Conservation (phyloP, 2,797 vertebrate species). For the Muscicapa comitata region DNA sequence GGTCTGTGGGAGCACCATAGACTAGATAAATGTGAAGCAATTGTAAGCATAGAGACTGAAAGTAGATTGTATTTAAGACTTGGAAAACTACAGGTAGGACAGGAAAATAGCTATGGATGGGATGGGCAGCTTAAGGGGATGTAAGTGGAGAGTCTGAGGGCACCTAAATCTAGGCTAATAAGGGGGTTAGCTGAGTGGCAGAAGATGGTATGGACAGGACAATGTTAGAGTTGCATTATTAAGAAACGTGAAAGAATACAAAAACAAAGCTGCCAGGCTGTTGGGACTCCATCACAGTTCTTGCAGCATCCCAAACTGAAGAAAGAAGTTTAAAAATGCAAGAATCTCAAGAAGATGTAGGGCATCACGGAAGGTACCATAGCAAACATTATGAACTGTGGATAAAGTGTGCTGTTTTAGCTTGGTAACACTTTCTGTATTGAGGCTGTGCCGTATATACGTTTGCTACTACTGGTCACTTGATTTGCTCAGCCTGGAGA, state of each 20-base stretch:
- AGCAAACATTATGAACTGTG: background rate
- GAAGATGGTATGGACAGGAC: background rate
- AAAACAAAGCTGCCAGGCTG: no score
- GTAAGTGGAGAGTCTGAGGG: rapidly evolving
- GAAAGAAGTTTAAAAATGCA: background rate
- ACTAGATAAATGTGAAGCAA: background rate
- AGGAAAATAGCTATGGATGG: background rate
- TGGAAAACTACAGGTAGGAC: background rate
- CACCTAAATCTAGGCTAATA: background rate
- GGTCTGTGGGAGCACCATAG: background rate
- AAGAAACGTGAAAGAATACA: background rate
- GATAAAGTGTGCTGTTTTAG: background rate
- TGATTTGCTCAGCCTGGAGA: background rate
- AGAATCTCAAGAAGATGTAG: background rate
- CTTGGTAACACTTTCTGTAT: background rate
- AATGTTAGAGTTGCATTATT: background rate
- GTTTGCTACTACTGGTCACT: background rate
- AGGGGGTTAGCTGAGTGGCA: background rate
- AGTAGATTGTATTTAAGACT: background rate
- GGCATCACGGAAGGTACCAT: background rate
- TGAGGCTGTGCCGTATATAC: no score
- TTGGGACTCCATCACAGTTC: background rate
- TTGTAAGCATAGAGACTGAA: background rate
- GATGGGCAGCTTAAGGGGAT: rapidly evolving
- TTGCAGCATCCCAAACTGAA: background rate